Evolutionary conservation across 2,888 invertebrate species (phyloP), one percentile per base, ranked within the genome.

Genomic region (Steinernema hermaphroditum): DNA sequence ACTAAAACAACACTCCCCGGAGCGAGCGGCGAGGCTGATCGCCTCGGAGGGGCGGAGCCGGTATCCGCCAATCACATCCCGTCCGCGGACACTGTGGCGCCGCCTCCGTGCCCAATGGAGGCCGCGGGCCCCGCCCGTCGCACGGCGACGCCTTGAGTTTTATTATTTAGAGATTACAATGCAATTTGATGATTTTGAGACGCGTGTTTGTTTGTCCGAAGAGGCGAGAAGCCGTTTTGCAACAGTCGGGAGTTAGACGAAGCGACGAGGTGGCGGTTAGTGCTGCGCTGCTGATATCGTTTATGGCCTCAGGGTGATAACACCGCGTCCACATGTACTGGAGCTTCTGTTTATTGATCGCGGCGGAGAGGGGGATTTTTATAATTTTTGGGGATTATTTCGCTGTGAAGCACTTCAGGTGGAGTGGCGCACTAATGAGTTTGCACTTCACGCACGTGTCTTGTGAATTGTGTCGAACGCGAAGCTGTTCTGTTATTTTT

Each of bases 1-100:
- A 54, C 54, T 54, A 54, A 54, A 54, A 54, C 54, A 54, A 54
- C 54, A 54, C 54, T 54, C 54, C 54, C 27, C 54, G 54, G 54
- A 27, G 54, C 54, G 46, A 46, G 46, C 46, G 19, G 19, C 46
- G 54, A 22, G 4, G 27, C n/a, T 22, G 54, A 14, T 12, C 54
- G 54, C 12, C 37, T 37, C 37, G 46, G 8, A 54, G 54, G 54
- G 54, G 54, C 54, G 54, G 54, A 1, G 12, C 27, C 27, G 12
- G 24, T 27, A 27, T 27, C n/a, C 24, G 6, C 19, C 54, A 54
- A 46, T 46, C 46, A n/a, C 46, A 4, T 16, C n/a, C 2, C 46
- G 2, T 19, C 46, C 6, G 12, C 54, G 54, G 54, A 27, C n/a
- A 46, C 46, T 22, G 54, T 54, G 9, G 54, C 22, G 27, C 54